These are phyloP conservation scores for Melanerpes formicivorus DNA, from an alignment of 2,113 vertebrate genomes.

Conservation along the genomic window DNA sequence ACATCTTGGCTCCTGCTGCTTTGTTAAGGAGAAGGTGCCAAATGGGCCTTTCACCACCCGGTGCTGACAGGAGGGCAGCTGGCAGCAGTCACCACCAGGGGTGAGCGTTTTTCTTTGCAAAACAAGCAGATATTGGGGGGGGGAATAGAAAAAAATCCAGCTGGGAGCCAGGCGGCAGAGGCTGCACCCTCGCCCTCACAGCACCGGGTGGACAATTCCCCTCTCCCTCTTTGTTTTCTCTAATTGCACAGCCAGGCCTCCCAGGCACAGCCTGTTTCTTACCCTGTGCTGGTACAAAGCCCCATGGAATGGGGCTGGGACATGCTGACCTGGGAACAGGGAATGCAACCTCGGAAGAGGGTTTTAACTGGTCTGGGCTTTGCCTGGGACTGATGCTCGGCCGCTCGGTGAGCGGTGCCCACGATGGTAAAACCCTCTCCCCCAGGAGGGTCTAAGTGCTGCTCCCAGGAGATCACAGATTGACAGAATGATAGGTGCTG, in stretches of 20 bases:
- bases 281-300: not conserved
- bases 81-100: not conserved
- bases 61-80: not conserved
- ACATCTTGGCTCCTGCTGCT: not conserved
- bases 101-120: not conserved
- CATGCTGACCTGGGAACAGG: constrained; percentile 5
- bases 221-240: constrained; percentile 29
- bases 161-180: not conserved
- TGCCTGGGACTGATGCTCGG: fast-evolving
- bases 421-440: fast-evolving
- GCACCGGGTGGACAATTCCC: fast-evolving
- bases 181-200: not conserved
- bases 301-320: not conserved
- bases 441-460: not conserved
- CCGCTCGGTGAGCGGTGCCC: not conserved
- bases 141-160: not conserved
- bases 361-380: not conserved
- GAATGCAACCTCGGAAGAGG: not conserved
- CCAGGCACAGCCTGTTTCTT: constrained; percentile 15
- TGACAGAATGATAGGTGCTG: no score
- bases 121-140: not conserved
- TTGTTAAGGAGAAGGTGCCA: not conserved
- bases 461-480: not conserved
- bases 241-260: not conserved
- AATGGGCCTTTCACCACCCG: not conserved